A percentile compares a stretch with the other conserved stretches of the same genome.
phyloP scores from a whole-genome alignment of 35 echinoderm and acorn worm species.

The Strongylocentrotus purpuratus region DNA sequence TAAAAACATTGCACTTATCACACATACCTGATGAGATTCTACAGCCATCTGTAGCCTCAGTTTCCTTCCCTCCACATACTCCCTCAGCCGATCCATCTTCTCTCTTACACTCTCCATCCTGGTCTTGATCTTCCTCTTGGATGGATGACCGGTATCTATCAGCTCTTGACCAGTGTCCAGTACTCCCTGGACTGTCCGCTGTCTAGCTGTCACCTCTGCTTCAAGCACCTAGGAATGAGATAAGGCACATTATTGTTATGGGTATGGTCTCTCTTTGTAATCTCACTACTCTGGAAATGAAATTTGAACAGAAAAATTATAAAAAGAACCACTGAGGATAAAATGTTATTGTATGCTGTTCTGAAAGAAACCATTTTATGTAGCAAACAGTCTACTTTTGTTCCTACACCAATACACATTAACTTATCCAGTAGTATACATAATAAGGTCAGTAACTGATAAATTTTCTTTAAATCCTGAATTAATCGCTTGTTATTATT shows the following conservation, averaged over 20 bases:
- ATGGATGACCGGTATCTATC: constrained; percentile 58
- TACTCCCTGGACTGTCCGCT: constrained; percentile 74
- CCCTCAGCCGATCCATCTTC: constrained; percentile 77
- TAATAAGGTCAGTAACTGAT: too few relatives aligned
- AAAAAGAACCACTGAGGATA: too few relatives aligned
- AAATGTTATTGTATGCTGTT: too few relatives aligned
- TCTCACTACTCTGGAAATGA: background rate
- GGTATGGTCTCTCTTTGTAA: background rate
- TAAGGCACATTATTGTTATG: background rate
- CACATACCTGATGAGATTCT: constrained; percentile 73
- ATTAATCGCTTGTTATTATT: too few relatives aligned
- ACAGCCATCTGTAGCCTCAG: constrained; percentile 73
- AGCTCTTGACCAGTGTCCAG: constrained; percentile 72
- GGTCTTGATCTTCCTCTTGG: constrained; percentile 61
- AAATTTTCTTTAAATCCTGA: too few relatives aligned
- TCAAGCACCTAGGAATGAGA: constrained; percentile 80
- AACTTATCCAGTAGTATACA: too few relatives aligned
- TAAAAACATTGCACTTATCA: too few relatives aligned
- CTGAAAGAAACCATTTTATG: too few relatives aligned
- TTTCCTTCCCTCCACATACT: constrained; percentile 74
- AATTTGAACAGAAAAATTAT: too few relatives aligned
- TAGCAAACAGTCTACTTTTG: too few relatives aligned
- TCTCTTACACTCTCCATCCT: constrained; percentile 72
- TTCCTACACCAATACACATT: too few relatives aligned
- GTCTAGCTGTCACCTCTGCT: constrained; percentile 78